Evolutionary conservation across 2,113 vertebrate species (phyloP), one percentile per base, ranked within the genome.

Genomic region (Oncorhynchus clarkii): DNA sequence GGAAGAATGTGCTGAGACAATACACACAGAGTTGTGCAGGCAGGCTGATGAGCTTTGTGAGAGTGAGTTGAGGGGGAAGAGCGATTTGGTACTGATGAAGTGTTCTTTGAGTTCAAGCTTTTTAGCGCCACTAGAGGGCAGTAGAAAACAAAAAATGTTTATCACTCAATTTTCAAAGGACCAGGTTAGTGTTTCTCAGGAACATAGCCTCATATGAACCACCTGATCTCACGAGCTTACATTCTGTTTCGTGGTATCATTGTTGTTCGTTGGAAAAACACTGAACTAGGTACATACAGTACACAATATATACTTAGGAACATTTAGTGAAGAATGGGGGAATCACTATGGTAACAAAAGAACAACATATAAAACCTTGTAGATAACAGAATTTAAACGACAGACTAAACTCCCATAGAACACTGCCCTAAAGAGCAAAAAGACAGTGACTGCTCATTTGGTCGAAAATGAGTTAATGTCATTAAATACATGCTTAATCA

Each of bases 31-130:
- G 77, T 78, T 86, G 83, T 71, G 82, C 84, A 88, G 86, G 79
- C 77, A 54, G 14, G 0, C 14, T 16, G 49, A 51, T 12, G 13
- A 16, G 14, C 87, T 88, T 92, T 92, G 87, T 86, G 86, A 76
- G 87, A 87, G 88, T 81, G 89, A 88, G 87, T 66, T 88, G 88
- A 92, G 74, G 86, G 87, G 85, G 84, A 88, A 91, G 80, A 89
- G 49, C 4, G 14, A 89, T 82, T 86, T 89, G 83, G 73, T 84
- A 70, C 85, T 89, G 88, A 88, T 64, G 70, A 54, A 13, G 80
- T 80, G 87, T 92, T 92, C 87, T 80, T 90, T 72, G 69, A 70
- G 87, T 70, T 88, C 76, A 57, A 79, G 74, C 66, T 14, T 24
- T 48, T 24, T 20, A 67, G 39, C 24, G 77, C 93, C 93, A 89